Conservation (phyloP, 2,888 invertebrate species). For the Scotopteryx bipunctaria region DNA sequence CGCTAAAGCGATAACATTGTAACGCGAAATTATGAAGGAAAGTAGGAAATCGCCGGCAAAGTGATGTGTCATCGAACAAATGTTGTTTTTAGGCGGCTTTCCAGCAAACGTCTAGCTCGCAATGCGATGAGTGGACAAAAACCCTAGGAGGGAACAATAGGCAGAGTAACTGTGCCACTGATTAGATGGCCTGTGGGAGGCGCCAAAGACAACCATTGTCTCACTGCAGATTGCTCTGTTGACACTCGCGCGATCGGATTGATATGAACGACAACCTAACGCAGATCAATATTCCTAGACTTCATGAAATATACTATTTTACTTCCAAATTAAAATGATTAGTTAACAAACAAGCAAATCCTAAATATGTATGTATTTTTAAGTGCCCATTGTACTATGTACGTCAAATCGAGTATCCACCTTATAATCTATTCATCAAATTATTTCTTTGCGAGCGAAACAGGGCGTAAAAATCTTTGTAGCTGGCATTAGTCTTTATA, state of each 20-base stretch:
- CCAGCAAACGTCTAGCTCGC: slow-evolving; percentile 51
- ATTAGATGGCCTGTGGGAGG: slow-evolving; percentile 40
- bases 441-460: slow-evolving; percentile 9
- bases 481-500: slow-evolving; percentile 27
- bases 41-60: slow-evolving; percentile 33
- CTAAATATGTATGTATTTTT: too few species aligned
- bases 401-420: neutral
- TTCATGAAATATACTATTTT: too few species aligned
- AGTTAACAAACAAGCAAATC: too few species aligned
- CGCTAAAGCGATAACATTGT: slow-evolving; percentile 13
- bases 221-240: slow-evolving; percentile 24
- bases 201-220: slow-evolving; percentile 34
- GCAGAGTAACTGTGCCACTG: slow-evolving; percentile 49
- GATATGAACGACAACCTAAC: slow-evolving; percentile 20
- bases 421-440: slow-evolving; percentile 13
- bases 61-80: slow-evolving; percentile 36
- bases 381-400: too few species aligned
- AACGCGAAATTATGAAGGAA: slow-evolving; percentile 32
- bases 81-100: slow-evolving; percentile 59
- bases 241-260: slow-evolving; percentile 27
- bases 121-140: slow-evolving; percentile 60
- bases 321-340: too few species aligned
- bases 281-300: neutral
- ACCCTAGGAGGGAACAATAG: slow-evolving; percentile 55
- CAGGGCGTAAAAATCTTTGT: slow-evolving; percentile 17